Conservation (phyloP, 2,797 vertebrate genomes). For the Ctenosaura bakeri region DNA sequence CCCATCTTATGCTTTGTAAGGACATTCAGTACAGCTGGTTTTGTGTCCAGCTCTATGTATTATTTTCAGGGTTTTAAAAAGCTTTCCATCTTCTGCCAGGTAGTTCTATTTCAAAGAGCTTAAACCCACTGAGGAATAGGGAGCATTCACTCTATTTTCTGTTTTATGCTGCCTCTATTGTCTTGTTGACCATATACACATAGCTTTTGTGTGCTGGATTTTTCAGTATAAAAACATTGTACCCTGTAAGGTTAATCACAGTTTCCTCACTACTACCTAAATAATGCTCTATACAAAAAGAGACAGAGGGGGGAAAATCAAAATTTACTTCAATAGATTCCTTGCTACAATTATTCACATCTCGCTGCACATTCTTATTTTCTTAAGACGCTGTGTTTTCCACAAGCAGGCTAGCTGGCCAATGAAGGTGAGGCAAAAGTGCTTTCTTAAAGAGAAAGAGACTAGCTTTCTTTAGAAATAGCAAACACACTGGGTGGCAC, state of each 20-base stretch:
- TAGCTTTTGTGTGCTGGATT: neutral
- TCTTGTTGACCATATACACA: neutral
- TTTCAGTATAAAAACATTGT: neutral
- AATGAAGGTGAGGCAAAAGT: neutral
- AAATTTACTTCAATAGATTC: constrained; percentile 7
- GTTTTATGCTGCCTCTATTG: neutral
- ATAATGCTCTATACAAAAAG: neutral
- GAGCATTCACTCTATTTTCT: neutral
- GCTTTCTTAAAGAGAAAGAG: neutral
- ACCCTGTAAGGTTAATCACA: neutral
- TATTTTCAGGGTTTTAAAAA: constrained; percentile 14
- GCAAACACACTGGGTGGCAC: neutral
- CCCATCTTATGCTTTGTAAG: neutral
- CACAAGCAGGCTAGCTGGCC: neutral
- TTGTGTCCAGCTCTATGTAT: neutral
- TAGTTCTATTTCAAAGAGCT: neutral
- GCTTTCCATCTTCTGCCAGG: neutral
- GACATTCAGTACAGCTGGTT: neutral
- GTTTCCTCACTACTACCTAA: neutral
- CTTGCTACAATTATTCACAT: neutral
- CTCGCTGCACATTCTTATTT: neutral
- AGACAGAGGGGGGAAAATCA: neutral
- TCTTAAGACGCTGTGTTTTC: neutral
- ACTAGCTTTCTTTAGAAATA: constrained; percentile 14
- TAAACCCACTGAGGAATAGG: neutral